Conservation (phyloP, 2,797 vertebrate genomes). For the Scyliorhinus canicula region DNA sequence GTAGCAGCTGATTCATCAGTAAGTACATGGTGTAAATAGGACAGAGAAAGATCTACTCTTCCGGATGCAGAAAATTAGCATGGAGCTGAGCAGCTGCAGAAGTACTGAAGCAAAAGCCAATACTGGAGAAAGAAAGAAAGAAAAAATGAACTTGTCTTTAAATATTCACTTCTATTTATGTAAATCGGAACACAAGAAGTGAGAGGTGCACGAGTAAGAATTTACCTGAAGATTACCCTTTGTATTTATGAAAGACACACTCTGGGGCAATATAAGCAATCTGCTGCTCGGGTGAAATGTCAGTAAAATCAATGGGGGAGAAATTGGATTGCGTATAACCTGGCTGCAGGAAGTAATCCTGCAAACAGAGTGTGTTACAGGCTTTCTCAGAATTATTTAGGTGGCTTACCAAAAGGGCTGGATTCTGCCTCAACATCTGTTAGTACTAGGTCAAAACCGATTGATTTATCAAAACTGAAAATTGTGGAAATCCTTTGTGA, state of each 20-base stretch:
- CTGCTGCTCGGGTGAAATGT: neutral
- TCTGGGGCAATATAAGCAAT: neutral
- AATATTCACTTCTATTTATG: neutral
- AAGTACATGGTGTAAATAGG: slow-evolving; percentile 7
- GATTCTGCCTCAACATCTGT: neutral
- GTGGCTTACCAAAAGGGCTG: neutral
- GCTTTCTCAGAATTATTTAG: neutral
- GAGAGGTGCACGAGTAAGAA: neutral
- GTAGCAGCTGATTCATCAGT: neutral
- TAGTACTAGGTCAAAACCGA: neutral
- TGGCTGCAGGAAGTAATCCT: neutral
- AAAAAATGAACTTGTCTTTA: neutral
- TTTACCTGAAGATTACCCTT: neutral
- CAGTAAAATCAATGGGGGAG: neutral
- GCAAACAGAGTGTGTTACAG: too few relatives aligned
- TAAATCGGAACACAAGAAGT: neutral
- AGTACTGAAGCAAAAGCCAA: neutral
- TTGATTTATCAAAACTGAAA: neutral
- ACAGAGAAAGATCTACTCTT: neutral
- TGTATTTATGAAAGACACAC: neutral
- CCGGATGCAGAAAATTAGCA: slow-evolving; percentile 8
- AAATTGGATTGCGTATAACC: neutral
- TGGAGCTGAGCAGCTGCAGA: slow-evolving; percentile 5
- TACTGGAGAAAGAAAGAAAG: neutral
- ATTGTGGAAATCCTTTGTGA: neutral